Evolutionary conservation across 1,140 invertebrate species (phyloP), one percentile per base, ranked within the genome.

Genomic region (Zaprionus davidi): DNA sequence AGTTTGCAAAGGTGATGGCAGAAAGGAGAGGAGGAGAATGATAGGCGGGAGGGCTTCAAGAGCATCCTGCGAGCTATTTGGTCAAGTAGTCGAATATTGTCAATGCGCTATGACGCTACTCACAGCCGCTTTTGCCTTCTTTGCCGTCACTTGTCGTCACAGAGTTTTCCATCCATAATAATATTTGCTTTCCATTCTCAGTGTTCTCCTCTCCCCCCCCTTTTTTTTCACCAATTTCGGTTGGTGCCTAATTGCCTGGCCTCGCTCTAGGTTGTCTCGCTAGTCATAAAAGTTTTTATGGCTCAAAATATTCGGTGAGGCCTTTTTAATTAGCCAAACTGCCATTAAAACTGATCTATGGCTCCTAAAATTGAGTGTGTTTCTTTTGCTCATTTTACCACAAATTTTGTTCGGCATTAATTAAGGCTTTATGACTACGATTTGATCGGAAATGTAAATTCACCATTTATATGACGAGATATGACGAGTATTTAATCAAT

Each of bases 141-240:
- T 26, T 51, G 49, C 67, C 51, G 49, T 15, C 76, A 67, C 70
- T 59, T 77, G 44, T 62, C 51, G 26, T 66, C 49, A 57, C 41
- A 31, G 60, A 26, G 44, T 36, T 75, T 69, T 57, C 58, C 46
- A 62, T 62, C 63, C 51, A 57, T 68, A 80, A 86, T 68, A 82
- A 86, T 86, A 86, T 86, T 86, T 86, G 55, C 34, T 68, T 87
- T 79, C 59, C 79, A 79, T 83, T 71, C 76, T 36, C 46, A 36
- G 70, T 49, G 17, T 28, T 38, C 17, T 31, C 46, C 15, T 44
- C 22, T 12, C 24, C 3, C 4, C 24, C 24, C 3, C 26, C 3
- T 2, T 3, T 3, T 2, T 5, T 9, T 63, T 67, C 6, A 34
- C n/a, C 36, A 17, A 53, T 65, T 63, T 81, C 63, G 44, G 36